phyloP scores from a whole-genome alignment of 2,113 vertebrate species.

The Cygnus buccinator region DNA sequence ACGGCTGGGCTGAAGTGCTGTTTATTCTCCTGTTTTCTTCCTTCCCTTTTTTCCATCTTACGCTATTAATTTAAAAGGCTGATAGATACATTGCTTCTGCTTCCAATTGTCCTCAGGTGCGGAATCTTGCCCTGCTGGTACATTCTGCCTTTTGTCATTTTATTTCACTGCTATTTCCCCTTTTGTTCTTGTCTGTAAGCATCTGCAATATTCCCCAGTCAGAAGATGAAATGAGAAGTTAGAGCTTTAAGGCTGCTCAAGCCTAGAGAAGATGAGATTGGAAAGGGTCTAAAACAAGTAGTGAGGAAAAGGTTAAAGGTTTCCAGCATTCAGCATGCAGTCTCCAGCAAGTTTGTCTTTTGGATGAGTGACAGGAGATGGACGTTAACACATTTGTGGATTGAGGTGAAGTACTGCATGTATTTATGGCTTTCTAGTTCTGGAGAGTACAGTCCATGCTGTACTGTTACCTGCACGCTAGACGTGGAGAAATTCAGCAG shows the following conservation, averaged over 20 bases:
- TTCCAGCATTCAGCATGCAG: fast-evolving
- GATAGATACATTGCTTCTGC: not conserved
- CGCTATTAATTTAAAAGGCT: not conserved
- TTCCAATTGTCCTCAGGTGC: not conserved
- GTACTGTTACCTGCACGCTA: fast-evolving
- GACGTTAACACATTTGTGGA: not conserved
- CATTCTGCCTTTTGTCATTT: not conserved
- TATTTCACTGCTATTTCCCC: not conserved
- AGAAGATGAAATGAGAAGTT: not conserved
- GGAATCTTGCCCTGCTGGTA: not conserved
- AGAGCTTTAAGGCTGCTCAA: not conserved
- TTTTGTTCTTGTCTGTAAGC: not conserved
- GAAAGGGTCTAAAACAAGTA: not conserved
- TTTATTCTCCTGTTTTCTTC: not conserved
- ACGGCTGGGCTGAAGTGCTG: not conserved
- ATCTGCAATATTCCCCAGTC: not conserved
- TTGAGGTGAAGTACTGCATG: not conserved
- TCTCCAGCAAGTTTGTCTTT: not conserved
- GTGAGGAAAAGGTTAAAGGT: not conserved
- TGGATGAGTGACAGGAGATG: not conserved
- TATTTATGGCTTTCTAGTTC: not conserved
- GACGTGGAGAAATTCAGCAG: not conserved
- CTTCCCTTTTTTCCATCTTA: not conserved
- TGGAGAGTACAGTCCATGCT: not conserved
- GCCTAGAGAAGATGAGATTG: not conserved